Base-by-base conservation (phyloP, 2,797 vertebrate genomes). In the Hypotaenidia philippensis region DNA sequence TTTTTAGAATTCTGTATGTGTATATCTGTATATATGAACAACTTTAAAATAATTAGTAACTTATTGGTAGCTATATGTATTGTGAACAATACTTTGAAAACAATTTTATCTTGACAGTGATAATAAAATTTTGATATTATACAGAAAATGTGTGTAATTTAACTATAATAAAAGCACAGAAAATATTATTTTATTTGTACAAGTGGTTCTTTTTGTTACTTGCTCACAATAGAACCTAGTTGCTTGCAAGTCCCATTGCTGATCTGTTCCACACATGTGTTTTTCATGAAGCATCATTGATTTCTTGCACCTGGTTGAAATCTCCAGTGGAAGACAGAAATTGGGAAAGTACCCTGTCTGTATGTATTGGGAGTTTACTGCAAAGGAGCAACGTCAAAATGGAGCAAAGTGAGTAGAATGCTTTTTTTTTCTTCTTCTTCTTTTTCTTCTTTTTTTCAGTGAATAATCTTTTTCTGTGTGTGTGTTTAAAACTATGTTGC, bases 241-340 rank as follows among this genome's bases (percentile, higher is more conserved):
- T 89, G 19, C 71, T 61, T 87, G 49, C 25, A 23, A 36, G 22
- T 36, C 34, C 10, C 4, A 3, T 1, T 47, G 66, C 41, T 79
- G 50, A 45, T 50, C n/a, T 40, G 10, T 44, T 19, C 38, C 1
- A 2, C 32, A 70, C 80, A 87, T 4, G 2, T 70, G 78, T 70
- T 92, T 92, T 45, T 64, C 60, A 77, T 80, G 68, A 92, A 50
- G 14, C 40, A 49, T 70, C 68, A 41, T 5, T 84, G 59, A 87
- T 92, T 83, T 59, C 49, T 60, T 91, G 79, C 69, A 87, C 49
- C 49, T 91, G 87, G 49, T 21, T 80, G 78, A 89, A 82, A 63
- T 41, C 60, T 59, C 31, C 36, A 60, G 49, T 56, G 38, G 47
- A 68, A 80, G 60, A 41, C 9, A 34, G 53, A 74, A 74, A 66